Percentiles rank a stretch among this genome's conserved stretches.
phyloP scores from a whole-genome alignment of 2,888 invertebrate species.

The Sinodicranocentrus sp. region DNA sequence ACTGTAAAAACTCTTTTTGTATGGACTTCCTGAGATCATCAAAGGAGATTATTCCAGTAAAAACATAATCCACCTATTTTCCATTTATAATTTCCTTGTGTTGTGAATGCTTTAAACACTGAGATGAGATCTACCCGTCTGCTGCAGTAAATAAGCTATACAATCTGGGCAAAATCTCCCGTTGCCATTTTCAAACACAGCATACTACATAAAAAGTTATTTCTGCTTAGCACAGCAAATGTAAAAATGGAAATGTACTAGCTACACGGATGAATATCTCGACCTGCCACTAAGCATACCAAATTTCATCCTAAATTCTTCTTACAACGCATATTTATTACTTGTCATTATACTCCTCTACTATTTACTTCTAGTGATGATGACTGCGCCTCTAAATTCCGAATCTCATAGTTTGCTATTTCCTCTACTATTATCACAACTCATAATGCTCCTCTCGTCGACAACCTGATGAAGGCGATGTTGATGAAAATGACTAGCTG shows the following conservation, averaged over 20 bases:
- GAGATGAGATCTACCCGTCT: too few relatives aligned
- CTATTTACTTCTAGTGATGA: too few relatives aligned
- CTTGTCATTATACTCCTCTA: too few relatives aligned
- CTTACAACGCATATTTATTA: not conserved
- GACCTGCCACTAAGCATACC: slow-evolving; percentile 7
- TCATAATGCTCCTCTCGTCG: not conserved
- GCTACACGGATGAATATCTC: not conserved
- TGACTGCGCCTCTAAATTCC: too few relatives aligned
- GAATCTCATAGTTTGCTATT: not conserved
- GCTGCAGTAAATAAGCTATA: too few relatives aligned
- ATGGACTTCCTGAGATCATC: not conserved
- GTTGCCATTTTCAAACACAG: too few relatives aligned
- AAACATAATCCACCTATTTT: not conserved
- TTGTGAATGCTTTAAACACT: too few relatives aligned
- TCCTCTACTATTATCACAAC: not conserved
- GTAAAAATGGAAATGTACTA: too few relatives aligned
- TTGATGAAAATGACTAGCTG: not conserved
- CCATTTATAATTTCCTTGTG: too few relatives aligned
- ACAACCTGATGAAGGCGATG: not conserved
- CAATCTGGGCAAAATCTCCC: too few relatives aligned
- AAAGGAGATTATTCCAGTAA: not conserved
- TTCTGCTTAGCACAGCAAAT: too few relatives aligned
- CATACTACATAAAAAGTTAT: too few relatives aligned
- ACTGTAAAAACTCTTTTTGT: not conserved
- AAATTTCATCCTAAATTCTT: slow-evolving; percentile 1